These are phyloP conservation scores for Tenthredo notha DNA, from an alignment of 2,888 invertebrate genomes.

Conservation along the genomic window DNA sequence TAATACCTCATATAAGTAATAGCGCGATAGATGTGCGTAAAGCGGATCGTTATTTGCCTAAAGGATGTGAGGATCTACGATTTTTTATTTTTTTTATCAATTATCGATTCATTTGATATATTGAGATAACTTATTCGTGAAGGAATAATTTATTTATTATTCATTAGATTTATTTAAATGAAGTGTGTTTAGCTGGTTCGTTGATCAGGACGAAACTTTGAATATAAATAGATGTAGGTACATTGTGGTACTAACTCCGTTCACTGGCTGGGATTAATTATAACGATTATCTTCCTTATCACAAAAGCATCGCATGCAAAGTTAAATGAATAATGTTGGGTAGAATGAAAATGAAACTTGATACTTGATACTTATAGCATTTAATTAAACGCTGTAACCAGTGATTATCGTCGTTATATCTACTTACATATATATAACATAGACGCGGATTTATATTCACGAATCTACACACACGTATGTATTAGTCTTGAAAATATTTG, in stretches of 20 bases:
- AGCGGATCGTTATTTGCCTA: no score
- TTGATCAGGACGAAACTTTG: background rate
- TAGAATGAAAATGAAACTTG: slow-evolving; percentile 16
- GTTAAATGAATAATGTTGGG: slow-evolving; percentile 9
- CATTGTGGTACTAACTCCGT: no score
- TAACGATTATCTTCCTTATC: slow-evolving; percentile 22
- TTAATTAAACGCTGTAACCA: slow-evolving; percentile 19
- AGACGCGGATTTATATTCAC: background rate
- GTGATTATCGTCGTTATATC: slow-evolving; percentile 10
- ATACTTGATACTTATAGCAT: background rate
- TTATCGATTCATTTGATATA: no score
- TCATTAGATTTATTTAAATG: background rate
- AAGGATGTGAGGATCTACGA: no score
- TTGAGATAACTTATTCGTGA: no score
- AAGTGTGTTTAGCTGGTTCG: background rate
- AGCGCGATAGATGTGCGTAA: background rate
- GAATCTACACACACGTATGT: background rate
- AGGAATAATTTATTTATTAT: no score
- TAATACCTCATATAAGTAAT: background rate
- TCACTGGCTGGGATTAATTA: background rate
- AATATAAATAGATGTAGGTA: background rate
- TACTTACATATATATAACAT: background rate
- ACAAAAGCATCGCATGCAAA: slow-evolving; percentile 7
- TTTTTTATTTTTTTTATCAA: no score
- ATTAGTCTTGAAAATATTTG: background rate